phyloP scores from a whole-genome alignment of 1,140 invertebrate genomes.

The Dolichoris vasculosae region DNA sequence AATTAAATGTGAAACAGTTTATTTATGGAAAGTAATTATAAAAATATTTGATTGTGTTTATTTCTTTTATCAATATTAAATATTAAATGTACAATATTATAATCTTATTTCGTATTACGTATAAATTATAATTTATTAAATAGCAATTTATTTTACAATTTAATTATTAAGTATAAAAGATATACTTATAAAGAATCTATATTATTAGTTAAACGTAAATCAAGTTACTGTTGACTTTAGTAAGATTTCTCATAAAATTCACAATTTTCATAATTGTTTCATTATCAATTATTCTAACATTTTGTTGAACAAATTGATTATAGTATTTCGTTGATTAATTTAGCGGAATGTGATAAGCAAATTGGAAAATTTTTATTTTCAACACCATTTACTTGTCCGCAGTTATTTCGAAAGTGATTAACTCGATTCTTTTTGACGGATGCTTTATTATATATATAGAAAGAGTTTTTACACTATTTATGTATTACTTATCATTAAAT shows the following conservation, averaged over 20 bases:
- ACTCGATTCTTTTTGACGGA: conserved; percentile 29
- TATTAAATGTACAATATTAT: neutral
- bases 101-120: neutral
- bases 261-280: neutral
- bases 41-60: neutral
- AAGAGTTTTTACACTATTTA: conserved; percentile 15
- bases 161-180: neutral
- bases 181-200: neutral
- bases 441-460: no score
- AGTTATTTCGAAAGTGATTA: conserved; percentile 6
- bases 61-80: neutral
- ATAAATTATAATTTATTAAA: neutral
- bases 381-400: neutral
- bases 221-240: neutral
- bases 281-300: neutral
- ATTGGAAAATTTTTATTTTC: conserved; percentile 15
- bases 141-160: neutral
- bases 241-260: neutral
- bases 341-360: no score
- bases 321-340: conserved; percentile 4
- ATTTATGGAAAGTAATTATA: conserved; percentile 16
- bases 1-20: neutral
- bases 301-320: conserved; percentile 21
- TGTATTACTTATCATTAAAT: neutral
- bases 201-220: neutral